Evolutionary conservation across 2,113 vertebrate genomes (phyloP).

Genomic region (Eretmochelys imbricata): DNA sequence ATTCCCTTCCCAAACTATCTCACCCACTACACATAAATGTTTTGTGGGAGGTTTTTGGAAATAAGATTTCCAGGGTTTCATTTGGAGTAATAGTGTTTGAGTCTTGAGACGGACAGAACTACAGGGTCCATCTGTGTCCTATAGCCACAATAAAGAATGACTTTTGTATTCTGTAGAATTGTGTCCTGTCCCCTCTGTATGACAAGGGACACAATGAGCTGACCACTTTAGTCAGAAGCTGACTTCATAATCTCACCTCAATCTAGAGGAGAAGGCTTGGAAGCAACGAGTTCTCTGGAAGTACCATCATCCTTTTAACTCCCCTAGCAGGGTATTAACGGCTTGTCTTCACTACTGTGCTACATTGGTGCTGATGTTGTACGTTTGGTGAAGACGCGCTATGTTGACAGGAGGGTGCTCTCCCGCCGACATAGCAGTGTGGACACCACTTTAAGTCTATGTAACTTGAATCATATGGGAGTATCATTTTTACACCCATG

Average conservation of each 20-base stretch:
- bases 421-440: too few relatives aligned
- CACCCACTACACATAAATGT: not conserved
- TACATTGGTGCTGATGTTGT: too few relatives aligned
- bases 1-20: too few relatives aligned
- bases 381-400: too few relatives aligned
- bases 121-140: not conserved
- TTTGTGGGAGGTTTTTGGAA: not conserved
- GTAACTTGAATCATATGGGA: too few relatives aligned
- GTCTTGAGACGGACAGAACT: not conserved
- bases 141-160: not conserved
- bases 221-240: not conserved
- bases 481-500: too few relatives aligned
- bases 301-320: not conserved
- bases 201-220: not conserved
- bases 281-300: not conserved
- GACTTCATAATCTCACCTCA: not conserved
- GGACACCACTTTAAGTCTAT: too few relatives aligned
- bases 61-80: not conserved
- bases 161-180: not conserved
- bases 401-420: too few relatives aligned
- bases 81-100: not conserved
- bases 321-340: not conserved
- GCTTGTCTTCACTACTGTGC: too few relatives aligned
- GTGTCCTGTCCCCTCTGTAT: not conserved
- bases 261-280: not conserved